Evolutionary conservation across 2,888 invertebrate genomes (phyloP).

Genomic region (Morinoia aosen): DNA sequence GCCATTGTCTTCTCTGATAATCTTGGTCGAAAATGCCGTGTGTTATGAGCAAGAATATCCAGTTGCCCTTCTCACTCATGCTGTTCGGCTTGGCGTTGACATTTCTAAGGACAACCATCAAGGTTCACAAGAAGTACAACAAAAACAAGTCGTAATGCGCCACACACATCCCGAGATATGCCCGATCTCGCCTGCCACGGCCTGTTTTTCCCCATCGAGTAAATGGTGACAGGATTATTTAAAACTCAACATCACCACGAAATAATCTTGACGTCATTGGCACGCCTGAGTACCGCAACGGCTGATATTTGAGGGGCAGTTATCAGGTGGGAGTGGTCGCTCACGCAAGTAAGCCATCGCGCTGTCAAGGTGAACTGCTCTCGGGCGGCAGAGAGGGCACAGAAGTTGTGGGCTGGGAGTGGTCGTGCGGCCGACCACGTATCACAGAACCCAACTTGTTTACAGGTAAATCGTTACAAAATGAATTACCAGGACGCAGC

Average conservation of each 20-base stretch:
- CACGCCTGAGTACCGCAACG: not conserved
- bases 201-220: not conserved
- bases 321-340: not conserved
- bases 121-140: not conserved
- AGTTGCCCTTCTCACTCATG: not conserved
- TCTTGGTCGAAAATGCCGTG: not conserved
- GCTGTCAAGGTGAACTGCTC: constrained; percentile 23
- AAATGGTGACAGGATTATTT: not conserved
- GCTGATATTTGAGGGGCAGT: not conserved
- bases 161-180: not conserved
- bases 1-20: not conserved
- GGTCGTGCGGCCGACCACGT: not conserved
- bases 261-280: not conserved
- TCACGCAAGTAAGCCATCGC: not conserved
- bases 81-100: not conserved
- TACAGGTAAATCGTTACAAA: too few relatives aligned
- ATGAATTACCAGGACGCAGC: too few relatives aligned
- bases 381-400: not conserved
- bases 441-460: too few relatives aligned
- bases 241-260: not conserved
- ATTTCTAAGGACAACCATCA: not conserved
- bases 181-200: not conserved
- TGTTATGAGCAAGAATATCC: not conserved
- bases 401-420: not conserved
- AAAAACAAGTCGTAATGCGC: not conserved